Evolutionary conservation across 2,797 vertebrate genomes (phyloP), one percentile per base, ranked within the genome.

Genomic region (Sphaeramia orbicularis): DNA sequence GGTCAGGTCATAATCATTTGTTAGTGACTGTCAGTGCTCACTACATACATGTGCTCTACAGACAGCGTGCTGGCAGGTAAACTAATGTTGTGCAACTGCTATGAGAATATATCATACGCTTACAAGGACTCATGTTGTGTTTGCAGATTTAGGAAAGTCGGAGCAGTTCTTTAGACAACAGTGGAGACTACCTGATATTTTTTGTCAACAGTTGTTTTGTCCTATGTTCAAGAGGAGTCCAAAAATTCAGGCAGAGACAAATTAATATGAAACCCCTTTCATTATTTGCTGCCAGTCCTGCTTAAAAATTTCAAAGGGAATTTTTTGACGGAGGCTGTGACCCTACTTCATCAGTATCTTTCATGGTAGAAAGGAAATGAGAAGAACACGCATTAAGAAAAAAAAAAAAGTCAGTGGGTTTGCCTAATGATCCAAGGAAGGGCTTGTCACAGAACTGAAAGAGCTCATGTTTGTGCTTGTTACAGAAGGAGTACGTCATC

Each of bases 341-440:
- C 58, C 69, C 44, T 56, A 35, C 49, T 41, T 81, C 73, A 57
- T 81, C 62, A 50, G 42, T 41, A 38, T 80, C 14, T 71, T 19
- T 66, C 38, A 8, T 43, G 24, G 21, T 63, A 42, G 32, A 67
- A 69, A 60, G 6, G 24, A 78, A 36, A 53, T 37, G 40, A 42
- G 47, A 62, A 70, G 57, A 65, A 58, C 45, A 67, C 24, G 40
- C 76, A 45, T 62, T 2, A 21, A 18, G 21, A 14, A 48, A 37
- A 50, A 49, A 42, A 27, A 38, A 45, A 11, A 49, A n/a, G 47
- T 13, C 36, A 16, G 52, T 14, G 48, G 65, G 50, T 68, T 61
- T 69, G 70, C 52, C 67, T 80, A 52, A 45, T 78, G 77, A 81
- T 81, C 65, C 21, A 40, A 78, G 67, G 55, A 80, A 45, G 27